Evolutionary conservation across 2,797 vertebrate genomes (phyloP).

Genomic region (Silurus aristotelis): DNA sequence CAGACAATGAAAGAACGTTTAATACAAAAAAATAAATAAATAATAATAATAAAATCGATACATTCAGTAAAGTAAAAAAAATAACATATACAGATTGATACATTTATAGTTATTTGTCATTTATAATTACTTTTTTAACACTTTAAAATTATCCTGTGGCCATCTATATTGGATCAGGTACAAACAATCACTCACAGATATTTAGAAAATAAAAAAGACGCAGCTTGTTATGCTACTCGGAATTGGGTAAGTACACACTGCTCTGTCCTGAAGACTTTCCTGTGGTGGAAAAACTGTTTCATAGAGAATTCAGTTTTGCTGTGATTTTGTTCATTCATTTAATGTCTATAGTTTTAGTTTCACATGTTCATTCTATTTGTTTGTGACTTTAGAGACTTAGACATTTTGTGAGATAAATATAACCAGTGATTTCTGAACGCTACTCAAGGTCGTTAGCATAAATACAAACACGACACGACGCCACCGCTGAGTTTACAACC

Average conservation of each 20-base stretch:
- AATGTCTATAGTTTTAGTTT: neutral
- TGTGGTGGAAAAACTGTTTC: neutral
- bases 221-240: neutral
- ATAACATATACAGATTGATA: no score
- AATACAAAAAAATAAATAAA: neutral
- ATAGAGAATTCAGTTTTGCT: neutral
- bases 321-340: neutral
- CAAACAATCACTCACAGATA: no score
- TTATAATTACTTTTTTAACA: no score
- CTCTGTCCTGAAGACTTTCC: neutral
- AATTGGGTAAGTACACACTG: neutral
- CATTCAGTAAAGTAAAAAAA: no score
- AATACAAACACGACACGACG: conserved; percentile 31
- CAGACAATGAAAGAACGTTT: neutral
- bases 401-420: neutral
- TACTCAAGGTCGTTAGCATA: conserved; percentile 37
- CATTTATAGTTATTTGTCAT: no score
- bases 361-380: neutral
- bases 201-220: neutral
- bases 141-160: no score
- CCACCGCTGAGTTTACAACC: conserved; percentile 30
- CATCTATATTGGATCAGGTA: no score
- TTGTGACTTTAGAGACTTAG: neutral
- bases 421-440: neutral
- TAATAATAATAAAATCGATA: no score